Base-by-base conservation (phyloP, 2,888 invertebrate species). In the Agriopis aurantiaria region DNA sequence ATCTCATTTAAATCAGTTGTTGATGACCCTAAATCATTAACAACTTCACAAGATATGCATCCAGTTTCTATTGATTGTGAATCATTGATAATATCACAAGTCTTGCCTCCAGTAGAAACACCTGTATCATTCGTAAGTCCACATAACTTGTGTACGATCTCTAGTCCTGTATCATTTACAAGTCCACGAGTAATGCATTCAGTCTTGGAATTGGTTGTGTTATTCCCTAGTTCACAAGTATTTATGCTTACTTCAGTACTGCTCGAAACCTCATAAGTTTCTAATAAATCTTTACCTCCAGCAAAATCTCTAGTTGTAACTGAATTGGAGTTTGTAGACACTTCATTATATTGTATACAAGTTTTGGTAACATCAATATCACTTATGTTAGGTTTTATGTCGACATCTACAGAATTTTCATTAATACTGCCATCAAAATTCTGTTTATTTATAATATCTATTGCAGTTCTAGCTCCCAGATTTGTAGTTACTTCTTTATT, bases 1-100 rank as follows among this genome's bases (percentile, higher is more conserved):
- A 72, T 64, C 41, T 48, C 46, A 65, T 12, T 40, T 8, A 40
- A n/a, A 55, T 62, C 41, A 33, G 33, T 33, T 9, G 70, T 63
- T 57, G 65, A 40, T 1, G 56, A 6, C 56, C 5, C 60, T 23
- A 14, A n/a, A 43, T 53, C 56, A 10, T 45, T 57, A 41, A 40
- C 55, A n/a, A 55, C 1, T 57, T 14, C 17, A 45, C 8, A 4
- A 56, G 12, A 12, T 0, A n/a, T 58, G 58, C 11, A n/a, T 11
- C 3, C 12, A 23, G 11, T 7, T 45, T 55, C n/a, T 55, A 1
- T 23, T 45, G 57, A 11, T 23, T 23, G 5, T 46, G 11, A 7
- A 41, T 43, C 14, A 41, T 56, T 43, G 9, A 56, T 8, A 41
- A 8, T 1, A n/a, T n/a, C 40, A 41, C 41, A 12, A 41, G 41